Conservation (phyloP, 2,797 vertebrate species). For the Valencia hispanica region DNA sequence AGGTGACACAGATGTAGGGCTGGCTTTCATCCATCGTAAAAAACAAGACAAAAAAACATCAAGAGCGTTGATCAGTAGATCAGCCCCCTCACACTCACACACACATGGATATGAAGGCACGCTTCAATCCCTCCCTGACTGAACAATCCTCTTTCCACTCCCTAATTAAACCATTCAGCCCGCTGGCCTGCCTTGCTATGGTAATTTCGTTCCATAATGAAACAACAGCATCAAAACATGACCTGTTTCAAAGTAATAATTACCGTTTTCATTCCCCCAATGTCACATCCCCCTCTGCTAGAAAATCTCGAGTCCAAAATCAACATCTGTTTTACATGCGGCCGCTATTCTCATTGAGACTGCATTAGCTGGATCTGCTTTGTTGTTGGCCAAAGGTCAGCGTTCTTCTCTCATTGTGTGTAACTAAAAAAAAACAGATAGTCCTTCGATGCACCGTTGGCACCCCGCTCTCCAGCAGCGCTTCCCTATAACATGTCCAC, state of each 20-base stretch:
- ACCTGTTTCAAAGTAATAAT: slow-evolving; percentile 72
- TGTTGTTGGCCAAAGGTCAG: background rate
- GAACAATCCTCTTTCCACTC: slow-evolving; percentile 26
- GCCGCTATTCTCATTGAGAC: slow-evolving; percentile 3
- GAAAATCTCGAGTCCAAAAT: slow-evolving; percentile 4
- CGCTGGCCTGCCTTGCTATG: slow-evolving; percentile 62
- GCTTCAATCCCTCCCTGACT: background rate
- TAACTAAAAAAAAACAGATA: background rate
- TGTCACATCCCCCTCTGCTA: slow-evolving; percentile 31
- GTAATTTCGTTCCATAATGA: slow-evolving; percentile 69
- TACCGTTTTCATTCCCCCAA: slow-evolving; percentile 61
- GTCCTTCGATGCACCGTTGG: background rate
- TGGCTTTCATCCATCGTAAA: slow-evolving; percentile 40
- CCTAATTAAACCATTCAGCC: slow-evolving; percentile 67
- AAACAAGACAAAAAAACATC: slow-evolving; percentile 27
- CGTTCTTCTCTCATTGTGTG: background rate
- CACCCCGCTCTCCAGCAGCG: background rate
- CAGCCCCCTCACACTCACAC: slow-evolving; percentile 11
- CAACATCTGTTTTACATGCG: background rate
- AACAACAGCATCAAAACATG: slow-evolving; percentile 67
- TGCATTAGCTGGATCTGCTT: slow-evolving; percentile 12
- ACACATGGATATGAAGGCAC: slow-evolving; percentile 18
- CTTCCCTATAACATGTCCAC: background rate
- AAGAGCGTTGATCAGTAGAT: slow-evolving; percentile 27
- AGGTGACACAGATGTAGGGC: slow-evolving; percentile 30